Conservation (phyloP, 2,888 invertebrate genomes). For the Rhingia rostrata region DNA sequence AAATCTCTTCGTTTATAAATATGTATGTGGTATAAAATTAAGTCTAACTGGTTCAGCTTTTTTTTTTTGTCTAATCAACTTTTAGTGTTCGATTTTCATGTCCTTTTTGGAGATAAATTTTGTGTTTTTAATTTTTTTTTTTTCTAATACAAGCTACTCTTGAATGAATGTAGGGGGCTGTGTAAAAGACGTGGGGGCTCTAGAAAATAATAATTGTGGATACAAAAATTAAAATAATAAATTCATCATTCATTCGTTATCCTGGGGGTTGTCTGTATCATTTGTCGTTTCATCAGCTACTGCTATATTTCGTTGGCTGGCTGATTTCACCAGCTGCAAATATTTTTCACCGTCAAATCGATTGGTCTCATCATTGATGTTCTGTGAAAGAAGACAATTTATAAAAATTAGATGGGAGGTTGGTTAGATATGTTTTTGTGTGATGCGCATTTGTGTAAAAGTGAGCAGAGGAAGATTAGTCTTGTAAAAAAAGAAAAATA, state of each 20-base stretch:
- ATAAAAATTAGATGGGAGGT: conserved; percentile 6
- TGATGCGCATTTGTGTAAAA: conserved; percentile 12
- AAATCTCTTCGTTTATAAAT: conserved; percentile 45
- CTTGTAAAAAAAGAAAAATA: conserved; percentile 5
- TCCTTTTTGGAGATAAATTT: conserved; percentile 24
- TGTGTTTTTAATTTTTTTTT: background rate
- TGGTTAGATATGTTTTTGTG: conserved; percentile 18
- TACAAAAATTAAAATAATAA: conserved; percentile 39
- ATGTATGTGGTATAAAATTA: conserved; percentile 55
- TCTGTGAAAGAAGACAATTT: conserved; percentile 76
- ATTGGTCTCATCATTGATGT: conserved; percentile 82
- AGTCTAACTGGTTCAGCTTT: conserved; percentile 47
- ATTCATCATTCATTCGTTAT: conserved; percentile 75
- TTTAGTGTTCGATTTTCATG: conserved; percentile 34
- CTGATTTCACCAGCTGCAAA: conserved; percentile 80
- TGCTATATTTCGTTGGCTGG: conserved; percentile 81
- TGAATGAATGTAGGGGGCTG: conserved; percentile 17
- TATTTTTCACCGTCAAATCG: conserved; percentile 83
- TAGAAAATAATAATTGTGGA: conserved; percentile 28
- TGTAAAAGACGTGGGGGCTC: conserved; percentile 8
- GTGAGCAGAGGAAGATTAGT: conserved; percentile 17
- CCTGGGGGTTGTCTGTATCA: conserved; percentile 77
- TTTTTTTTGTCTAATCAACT: conserved; percentile 27
- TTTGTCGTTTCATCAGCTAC: conserved; percentile 80
- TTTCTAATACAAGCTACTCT: conserved; percentile 25